phyloP scores from a whole-genome alignment of 1,140 invertebrate species.

The Phenacoccus solenopsis region DNA sequence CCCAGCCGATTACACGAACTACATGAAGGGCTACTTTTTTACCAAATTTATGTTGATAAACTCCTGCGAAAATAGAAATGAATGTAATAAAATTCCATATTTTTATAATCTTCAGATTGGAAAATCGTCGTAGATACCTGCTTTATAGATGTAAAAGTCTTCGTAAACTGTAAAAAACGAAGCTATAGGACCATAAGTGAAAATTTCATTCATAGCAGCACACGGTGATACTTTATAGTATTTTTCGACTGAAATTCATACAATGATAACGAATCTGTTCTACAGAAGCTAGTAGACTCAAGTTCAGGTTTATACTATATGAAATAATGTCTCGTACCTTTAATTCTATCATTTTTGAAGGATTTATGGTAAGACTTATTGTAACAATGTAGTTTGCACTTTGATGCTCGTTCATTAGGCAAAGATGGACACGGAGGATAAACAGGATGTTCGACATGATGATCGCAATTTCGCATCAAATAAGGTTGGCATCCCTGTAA shows the following conservation, averaged over 20 bases:
- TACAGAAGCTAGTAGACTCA: no score
- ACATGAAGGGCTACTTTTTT: constrained; percentile 61
- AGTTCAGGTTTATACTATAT: no score
- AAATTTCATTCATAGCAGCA: constrained; percentile 26
- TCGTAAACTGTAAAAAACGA: constrained; percentile 25
- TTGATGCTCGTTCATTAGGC: not conserved
- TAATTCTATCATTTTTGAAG: not conserved
- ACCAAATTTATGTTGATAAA: not conserved
- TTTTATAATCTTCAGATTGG: not conserved
- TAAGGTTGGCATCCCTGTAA: not conserved
- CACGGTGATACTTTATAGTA: constrained; percentile 34
- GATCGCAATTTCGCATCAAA: not conserved
- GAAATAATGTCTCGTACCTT: no score
- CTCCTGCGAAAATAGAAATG: not conserved
- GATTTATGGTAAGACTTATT: not conserved
- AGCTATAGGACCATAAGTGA: constrained; percentile 25
- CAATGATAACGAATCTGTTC: no score
- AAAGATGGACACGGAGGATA: not conserved
- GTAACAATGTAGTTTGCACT: not conserved
- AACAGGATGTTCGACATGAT: not conserved
- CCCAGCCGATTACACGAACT: constrained; percentile 72
- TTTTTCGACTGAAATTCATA: constrained; percentile 28
- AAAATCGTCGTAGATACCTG: constrained; percentile 22
- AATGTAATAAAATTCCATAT: not conserved
- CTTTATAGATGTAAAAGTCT: constrained; percentile 26